Evolutionary conservation across 1,140 invertebrate genomes (phyloP), one percentile per base, ranked within the genome.

Genomic region (Plectus sambesii): DNA sequence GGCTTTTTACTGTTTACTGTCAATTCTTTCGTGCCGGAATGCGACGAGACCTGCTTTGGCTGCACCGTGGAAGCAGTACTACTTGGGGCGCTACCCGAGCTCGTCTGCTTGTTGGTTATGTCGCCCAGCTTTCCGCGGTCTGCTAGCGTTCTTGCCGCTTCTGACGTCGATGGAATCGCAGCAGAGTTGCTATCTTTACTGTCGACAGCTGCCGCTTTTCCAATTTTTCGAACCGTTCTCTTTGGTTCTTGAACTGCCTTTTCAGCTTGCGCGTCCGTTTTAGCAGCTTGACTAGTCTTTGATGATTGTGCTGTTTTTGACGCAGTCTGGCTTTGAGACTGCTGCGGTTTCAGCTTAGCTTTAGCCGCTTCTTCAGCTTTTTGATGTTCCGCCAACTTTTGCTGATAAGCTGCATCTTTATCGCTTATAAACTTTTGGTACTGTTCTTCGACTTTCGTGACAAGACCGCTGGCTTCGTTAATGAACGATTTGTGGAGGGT

Each of bases 361-460:
- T 47, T 24, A 43, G 37, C 53, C 30, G 27, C 12, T 52, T 37
- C 26, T 48, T 48, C 25, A 44, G 35, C 25, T 58, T 37, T 24
- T 53, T 50, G 5, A 51, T 43, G n/a, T 38, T 49, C 37, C 9
- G 38, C 37, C 20, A 49, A 40, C 24, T 53, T 48, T 23, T 25
- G 24, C 12, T 25, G 41, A 26, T 27, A 23, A 15, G 47, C 51
- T 2, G 54, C 55, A 30, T 55, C 50, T 2, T 48, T 36, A 8
- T n/a, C 19, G 9, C 44, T 48, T 35, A 45, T 56, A 51, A 51
- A 56, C 15, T 38, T 35, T 17, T 42, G 23, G 20, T 56, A 47
- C 19, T 56, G 51, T 29, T 35, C 47, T 23, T 56, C 55, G 0
- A 53, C 55, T 42, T 39, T 50, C 24, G 44, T 53, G 35, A 36